A percentile compares a stretch with the other conserved stretches of the same genome.
These are phyloP conservation scores for Nasonia giraulti DNA, from an alignment of 1,140 invertebrate species.

Conservation along the genomic window DNA sequence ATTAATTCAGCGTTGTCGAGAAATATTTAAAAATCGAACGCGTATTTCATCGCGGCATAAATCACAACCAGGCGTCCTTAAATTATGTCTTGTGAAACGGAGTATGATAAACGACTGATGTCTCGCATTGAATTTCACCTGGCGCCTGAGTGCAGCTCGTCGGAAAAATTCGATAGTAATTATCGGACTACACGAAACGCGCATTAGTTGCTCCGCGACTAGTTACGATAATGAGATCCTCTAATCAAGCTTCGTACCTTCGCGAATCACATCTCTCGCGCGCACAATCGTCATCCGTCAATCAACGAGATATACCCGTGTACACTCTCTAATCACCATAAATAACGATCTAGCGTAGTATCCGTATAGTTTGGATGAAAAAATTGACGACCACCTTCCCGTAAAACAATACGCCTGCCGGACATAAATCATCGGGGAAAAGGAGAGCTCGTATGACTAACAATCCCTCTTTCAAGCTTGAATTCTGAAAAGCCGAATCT, in stretches of 20 bases:
- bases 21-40: too few relatives aligned
- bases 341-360: too few relatives aligned
- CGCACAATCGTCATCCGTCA: not conserved
- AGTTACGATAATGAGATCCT: not conserved
- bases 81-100: too few relatives aligned
- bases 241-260: not conserved
- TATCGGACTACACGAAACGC: conserved; percentile 37
- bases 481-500: not conserved
- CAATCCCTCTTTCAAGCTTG: not conserved
- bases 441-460: not conserved
- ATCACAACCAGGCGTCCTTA: too few relatives aligned
- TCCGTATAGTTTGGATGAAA: not conserved
- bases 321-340: too few relatives aligned
- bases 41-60: too few relatives aligned
- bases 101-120: too few relatives aligned
- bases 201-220: conserved; percentile 17
- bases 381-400: not conserved
- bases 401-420: not conserved
- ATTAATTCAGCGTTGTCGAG: not conserved
- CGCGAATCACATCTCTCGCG: not conserved
- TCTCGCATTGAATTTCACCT: not conserved
- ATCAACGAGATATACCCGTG: not conserved
- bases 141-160: too few relatives aligned
- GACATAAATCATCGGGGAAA: not conserved
- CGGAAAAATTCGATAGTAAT: conserved; percentile 15